phyloP scores from a whole-genome alignment of 2,888 invertebrate species.

The Ligdia adustata region DNA sequence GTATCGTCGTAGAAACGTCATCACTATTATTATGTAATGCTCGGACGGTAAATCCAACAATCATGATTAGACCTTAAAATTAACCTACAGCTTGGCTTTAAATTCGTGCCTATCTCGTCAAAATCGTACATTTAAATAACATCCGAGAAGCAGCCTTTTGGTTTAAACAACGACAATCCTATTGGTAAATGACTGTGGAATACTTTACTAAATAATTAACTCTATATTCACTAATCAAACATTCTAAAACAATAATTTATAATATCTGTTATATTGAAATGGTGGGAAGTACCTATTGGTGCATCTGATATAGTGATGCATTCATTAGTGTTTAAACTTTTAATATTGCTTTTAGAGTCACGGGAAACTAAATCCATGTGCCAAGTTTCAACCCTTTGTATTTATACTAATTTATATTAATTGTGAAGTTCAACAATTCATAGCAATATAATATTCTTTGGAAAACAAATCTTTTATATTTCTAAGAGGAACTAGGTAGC shows the following conservation, averaged over 20 bases:
- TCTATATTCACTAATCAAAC: slow-evolving; percentile 71
- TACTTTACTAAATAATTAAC: slow-evolving; percentile 69
- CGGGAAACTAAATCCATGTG: slow-evolving; percentile 57
- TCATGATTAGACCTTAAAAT: slow-evolving; percentile 76
- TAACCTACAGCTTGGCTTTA: slow-evolving; percentile 82
- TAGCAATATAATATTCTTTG: slow-evolving; percentile 80
- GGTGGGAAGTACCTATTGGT: slow-evolving; percentile 76
- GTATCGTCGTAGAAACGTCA: slow-evolving; percentile 70
- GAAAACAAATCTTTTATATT: slow-evolving; percentile 79
- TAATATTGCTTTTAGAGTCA: slow-evolving; percentile 75
- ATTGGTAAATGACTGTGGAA: slow-evolving; percentile 81
- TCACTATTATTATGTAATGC: slow-evolving; percentile 78
- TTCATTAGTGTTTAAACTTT: slow-evolving; percentile 68
- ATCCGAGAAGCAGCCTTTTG: slow-evolving; percentile 82
- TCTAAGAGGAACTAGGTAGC: slow-evolving; percentile 81
- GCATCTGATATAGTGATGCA: slow-evolving; percentile 61
- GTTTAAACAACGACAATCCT: slow-evolving; percentile 72
- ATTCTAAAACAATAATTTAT: slow-evolving; percentile 78
- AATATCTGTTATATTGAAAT: slow-evolving; percentile 70
- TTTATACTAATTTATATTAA: slow-evolving; percentile 68
- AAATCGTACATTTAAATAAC: slow-evolving; percentile 75
- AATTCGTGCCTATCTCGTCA: slow-evolving; percentile 81
- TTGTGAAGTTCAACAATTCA: slow-evolving; percentile 67
- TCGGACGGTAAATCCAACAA: slow-evolving; percentile 83
- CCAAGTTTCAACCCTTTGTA: slow-evolving; percentile 51